These are phyloP conservation scores for Cinclus mexicanus DNA, from an alignment of 2,113 vertebrate genomes.

Conservation along the genomic window DNA sequence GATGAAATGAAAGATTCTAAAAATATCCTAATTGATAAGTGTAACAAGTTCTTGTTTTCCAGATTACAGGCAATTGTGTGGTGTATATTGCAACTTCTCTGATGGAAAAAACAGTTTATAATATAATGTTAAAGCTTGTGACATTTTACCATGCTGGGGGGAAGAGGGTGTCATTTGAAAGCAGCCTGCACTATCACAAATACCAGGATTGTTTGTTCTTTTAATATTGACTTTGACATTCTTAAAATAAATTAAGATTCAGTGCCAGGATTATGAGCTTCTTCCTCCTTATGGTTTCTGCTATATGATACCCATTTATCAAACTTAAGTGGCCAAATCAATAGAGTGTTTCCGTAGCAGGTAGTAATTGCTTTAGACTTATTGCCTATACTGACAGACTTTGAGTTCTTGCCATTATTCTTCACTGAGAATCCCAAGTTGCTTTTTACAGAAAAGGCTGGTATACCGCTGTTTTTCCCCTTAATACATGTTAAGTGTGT, in stretches of 20 bases:
- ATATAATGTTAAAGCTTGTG: not conserved
- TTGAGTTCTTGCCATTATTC: constrained; percentile 23
- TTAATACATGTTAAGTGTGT: constrained; percentile 3
- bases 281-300: not conserved
- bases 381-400: constrained; percentile 13
- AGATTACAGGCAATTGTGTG: not conserved
- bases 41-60: not conserved
- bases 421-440: constrained; percentile 5
- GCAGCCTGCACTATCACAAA: not conserved
- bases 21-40: not conserved
- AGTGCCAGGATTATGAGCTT: constrained; percentile 33
- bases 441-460: not conserved
- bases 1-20: not conserved
- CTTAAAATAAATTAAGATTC: constrained; percentile 35
- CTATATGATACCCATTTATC: constrained; percentile 46
- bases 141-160: not conserved
- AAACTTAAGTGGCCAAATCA: constrained; percentile 65
- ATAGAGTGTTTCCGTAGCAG: constrained; percentile 48
- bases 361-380: constrained; percentile 63
- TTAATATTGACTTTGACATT: not conserved
- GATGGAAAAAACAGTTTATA: not conserved
- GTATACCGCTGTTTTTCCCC: not conserved
- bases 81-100: not conserved
- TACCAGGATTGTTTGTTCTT: not conserved
- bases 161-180: not conserved